Evolutionary conservation across 2,797 vertebrate genomes (phyloP).

Genomic region (Hydrolagus colliei): DNA sequence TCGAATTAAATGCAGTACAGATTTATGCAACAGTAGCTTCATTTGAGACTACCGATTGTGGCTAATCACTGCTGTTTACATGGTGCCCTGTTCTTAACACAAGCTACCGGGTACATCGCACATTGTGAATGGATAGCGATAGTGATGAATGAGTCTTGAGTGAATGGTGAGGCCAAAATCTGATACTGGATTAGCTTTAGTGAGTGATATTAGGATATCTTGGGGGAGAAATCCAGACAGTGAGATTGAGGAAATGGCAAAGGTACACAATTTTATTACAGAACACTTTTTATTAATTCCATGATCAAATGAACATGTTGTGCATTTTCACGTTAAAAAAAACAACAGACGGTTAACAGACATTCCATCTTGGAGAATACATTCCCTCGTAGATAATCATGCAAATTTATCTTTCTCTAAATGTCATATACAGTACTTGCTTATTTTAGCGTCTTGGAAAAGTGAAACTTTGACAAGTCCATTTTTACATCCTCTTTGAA

Average conservation of each 20-base stretch:
- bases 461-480: background rate
- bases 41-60: background rate
- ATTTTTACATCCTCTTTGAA: background rate
- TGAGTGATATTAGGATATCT: background rate
- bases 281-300: background rate
- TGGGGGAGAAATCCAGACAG: background rate
- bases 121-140: constrained; percentile 5
- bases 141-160: background rate
- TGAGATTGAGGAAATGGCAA: constrained; percentile 3
- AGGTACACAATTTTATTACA: background rate
- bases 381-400: constrained; percentile 1
- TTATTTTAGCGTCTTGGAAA: constrained; percentile 12
- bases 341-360: background rate
- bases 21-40: background rate
- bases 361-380: constrained; percentile 3
- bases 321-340: background rate
- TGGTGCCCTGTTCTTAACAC: constrained; percentile 5
- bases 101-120: background rate
- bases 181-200: background rate
- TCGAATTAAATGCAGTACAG: background rate
- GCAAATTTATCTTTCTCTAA: background rate
- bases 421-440: background rate
- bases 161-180: constrained; percentile 9
- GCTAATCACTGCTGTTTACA: background rate
- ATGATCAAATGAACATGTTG: background rate